Evolutionary conservation across 2,797 vertebrate genomes (phyloP), one percentile per base, ranked within the genome.

Genomic region (Peromyscus eremicus): DNA sequence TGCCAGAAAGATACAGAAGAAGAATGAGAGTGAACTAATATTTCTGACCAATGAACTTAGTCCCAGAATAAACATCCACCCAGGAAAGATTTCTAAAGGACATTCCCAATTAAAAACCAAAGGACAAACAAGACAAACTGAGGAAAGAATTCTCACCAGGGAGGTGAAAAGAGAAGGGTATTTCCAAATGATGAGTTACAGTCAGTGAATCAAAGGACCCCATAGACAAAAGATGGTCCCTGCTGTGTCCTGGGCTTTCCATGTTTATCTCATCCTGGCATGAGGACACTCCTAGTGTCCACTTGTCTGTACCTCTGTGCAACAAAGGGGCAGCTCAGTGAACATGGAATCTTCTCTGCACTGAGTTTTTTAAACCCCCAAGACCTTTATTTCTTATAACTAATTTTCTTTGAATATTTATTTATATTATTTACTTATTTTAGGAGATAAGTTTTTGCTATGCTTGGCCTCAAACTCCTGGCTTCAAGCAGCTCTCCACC

Each of bases 1-100:
- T 37, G 16, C 32, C 94, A 95, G 77, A 94, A 95, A 89, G 64
- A 81, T 32, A 11, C 23, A 70, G 82, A 81, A 66, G 68, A 83
- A 64, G 17, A 43, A 37, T 34, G 27, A 55, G 23, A 76, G 89
- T 91, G 62, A 92, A 90, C 88, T 55, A 92, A 34, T 71, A 89
- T 86, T 93, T 95, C 66, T 85, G n/a, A 6, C 34, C 71, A 88
- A 29, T 34, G 57, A 89, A 6, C 12, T 80, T 32, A 60, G 64
- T 75, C 81, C 77, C 57, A 92, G 25, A 89, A n/a, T n/a, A 89
- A 95, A 40, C 40, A 82, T 68, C 52, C 60, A 57, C 21, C 29
- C 91, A 94, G 19, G 37, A 66, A 75, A 43, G 70, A 11, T 85
- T 88, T 11, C 64, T 91, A 75, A 91, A n/a, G 8, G 17, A 62